A percentile compares a stretch with the other conserved stretches of the same genome.
phyloP scores from a whole-genome alignment of 2,888 invertebrate genomes.

The Eilema depressum region DNA sequence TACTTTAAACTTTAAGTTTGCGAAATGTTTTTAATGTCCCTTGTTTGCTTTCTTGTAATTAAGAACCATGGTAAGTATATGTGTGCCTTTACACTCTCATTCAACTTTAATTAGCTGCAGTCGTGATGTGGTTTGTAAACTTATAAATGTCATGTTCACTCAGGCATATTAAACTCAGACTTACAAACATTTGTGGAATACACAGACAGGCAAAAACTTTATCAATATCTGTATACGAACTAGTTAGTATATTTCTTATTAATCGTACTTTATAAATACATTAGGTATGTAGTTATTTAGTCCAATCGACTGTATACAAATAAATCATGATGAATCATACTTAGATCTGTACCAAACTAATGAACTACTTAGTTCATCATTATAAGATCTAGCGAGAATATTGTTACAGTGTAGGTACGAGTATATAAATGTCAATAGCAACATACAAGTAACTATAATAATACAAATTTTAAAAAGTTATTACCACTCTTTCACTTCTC shows the following conservation, averaged over 20 bases:
- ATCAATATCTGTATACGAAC: background rate
- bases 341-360: conserved; percentile 36
- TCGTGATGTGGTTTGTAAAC: background rate
- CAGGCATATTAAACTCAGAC: too few species aligned
- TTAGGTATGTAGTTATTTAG: background rate
- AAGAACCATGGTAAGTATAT: background rate
- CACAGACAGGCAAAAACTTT: background rate
- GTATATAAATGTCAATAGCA: conserved; percentile 33
- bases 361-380: conserved; percentile 19
- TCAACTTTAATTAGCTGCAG: background rate
- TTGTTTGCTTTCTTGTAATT: conserved; percentile 38
- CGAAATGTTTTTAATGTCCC: conserved; percentile 53
- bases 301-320: conserved; percentile 4
- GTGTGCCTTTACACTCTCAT: background rate
- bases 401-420: conserved; percentile 19
- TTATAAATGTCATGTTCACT: background rate
- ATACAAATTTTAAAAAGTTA: background rate
- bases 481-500: conserved; percentile 69
- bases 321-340: conserved; percentile 42
- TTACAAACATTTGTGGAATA: background rate
- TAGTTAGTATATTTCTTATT: background rate
- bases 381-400: conserved; percentile 28
- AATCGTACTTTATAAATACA: background rate
- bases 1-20: conserved; percentile 66
- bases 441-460: background rate